Evolutionary conservation across 92 coral and sea anemone genomes (phyloP), one percentile per base, ranked within the genome.

Genomic region (Palythoa grandis): DNA sequence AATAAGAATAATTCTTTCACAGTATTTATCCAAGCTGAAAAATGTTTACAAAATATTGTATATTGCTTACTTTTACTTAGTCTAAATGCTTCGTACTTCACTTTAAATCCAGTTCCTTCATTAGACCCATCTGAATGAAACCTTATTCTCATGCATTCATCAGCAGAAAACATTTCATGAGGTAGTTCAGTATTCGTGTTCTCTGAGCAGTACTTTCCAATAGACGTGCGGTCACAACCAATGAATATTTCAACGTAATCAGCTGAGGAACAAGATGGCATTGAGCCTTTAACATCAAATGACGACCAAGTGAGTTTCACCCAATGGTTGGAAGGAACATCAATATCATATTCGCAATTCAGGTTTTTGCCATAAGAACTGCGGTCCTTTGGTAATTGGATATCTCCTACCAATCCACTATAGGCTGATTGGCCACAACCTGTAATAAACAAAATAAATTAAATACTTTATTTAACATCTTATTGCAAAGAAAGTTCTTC

Each of bases 161-260:
- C 95, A 8, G 89, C 82, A 8, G 97, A 92, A 82, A 76, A 91
- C 57, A 93, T 70, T 16, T 89, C 91, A 82, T 89, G 91, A 3
- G 95, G 93, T 39, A 13, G 8, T 7, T 13, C 13, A n/a, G 22
- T 19, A 20, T 2, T 29, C 24, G 84, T 29, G 58, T 93, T 93
- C 12, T 74, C 77, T n/a, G 94, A 91, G 84, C 97, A 93, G 24
- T 89, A 92, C 58, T 72, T 87, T 3, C 93, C 97, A 66, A 93
- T 93, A 29, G 92, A 84, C 16, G 58, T 63, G 7, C 73, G 84
- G 74, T 48, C 14, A 54, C 97, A 93, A 35, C 97, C 97, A 88
- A 93, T 77, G 60, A 40, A 89, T 65, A 93, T 78, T 48, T 93
- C 92, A 85, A 93, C 94, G 77, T 89, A 89, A 78, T 93, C 95